A percentile compares a stretch with the other conserved stretches of the same genome.
Conservation (phyloP, 2,797 vertebrate genomes). For the Ctenopoma kingsleyae region DNA sequence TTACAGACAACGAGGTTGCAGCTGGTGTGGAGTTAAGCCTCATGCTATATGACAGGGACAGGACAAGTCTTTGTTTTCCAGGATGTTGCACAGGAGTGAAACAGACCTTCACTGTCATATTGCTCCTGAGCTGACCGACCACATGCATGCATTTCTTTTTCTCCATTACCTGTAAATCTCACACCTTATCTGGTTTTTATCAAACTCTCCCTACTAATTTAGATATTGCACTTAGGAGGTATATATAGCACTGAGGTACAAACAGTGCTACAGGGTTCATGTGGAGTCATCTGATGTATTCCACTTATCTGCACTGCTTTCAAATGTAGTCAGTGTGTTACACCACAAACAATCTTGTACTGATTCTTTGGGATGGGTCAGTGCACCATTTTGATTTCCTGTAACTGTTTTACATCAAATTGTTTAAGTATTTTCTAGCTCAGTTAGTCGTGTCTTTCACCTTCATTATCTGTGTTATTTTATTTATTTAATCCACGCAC, state of each 20-base stretch:
- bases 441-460: too few species aligned
- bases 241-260: conserved; percentile 1
- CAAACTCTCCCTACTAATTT: background rate
- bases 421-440: too few species aligned
- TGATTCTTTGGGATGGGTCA: background rate
- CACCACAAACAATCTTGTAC: background rate
- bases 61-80: conserved; percentile 26
- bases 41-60: conserved; percentile 67
- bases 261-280: conserved; percentile 9
- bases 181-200: background rate
- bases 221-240: background rate
- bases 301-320: conserved; percentile 1
- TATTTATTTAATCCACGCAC: conserved; percentile 5
- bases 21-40: conserved; percentile 43
- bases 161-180: background rate
- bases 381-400: background rate
- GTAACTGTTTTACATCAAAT: background rate
- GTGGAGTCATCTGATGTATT: conserved; percentile 1
- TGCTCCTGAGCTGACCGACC: conserved; percentile 13
- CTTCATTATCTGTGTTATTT: background rate
- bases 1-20: conserved; percentile 59
- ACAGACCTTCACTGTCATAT: conserved; percentile 4
- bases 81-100: conserved; percentile 12
- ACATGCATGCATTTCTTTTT: background rate
- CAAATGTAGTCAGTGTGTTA: background rate